These are phyloP conservation scores for Seriola rivoliana DNA, from an alignment of 2,113 vertebrate genomes.

Conservation along the genomic window DNA sequence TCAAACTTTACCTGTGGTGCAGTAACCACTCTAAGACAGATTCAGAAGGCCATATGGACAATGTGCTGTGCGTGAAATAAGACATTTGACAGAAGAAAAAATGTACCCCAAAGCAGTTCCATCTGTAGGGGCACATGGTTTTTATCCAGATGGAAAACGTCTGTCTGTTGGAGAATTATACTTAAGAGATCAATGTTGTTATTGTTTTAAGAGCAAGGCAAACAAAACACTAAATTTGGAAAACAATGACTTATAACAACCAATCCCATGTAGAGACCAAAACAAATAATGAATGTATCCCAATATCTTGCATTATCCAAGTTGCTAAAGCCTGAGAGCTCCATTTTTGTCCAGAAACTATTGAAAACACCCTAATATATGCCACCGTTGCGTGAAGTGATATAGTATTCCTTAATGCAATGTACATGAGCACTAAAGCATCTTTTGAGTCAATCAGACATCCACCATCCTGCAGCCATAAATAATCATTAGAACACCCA, in stretches of 20 bases:
- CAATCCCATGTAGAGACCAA: not conserved
- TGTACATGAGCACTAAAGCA: not conserved
- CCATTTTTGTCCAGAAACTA: not conserved
- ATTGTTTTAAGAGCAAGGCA: too few species aligned
- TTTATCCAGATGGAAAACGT: slow-evolving; percentile 26
- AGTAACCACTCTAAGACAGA: not conserved
- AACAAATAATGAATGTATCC: not conserved
- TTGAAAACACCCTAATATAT: not conserved
- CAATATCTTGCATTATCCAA: not conserved
- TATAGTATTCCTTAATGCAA: not conserved
- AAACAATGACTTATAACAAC: not conserved
- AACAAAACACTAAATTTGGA: not conserved
- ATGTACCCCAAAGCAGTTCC: slow-evolving; percentile 46
- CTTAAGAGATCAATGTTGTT: not conserved
- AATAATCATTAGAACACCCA: not conserved
- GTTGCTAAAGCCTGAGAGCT: not conserved
- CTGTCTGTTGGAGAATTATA: not conserved
- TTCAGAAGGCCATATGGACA: slow-evolving; percentile 11
- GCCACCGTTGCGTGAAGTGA: not conserved
- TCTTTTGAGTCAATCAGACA: not conserved
- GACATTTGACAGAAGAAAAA: slow-evolving; percentile 40
- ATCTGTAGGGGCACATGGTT: slow-evolving; percentile 37
- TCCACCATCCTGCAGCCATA: not conserved
- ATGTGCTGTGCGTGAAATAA: slow-evolving; percentile 33
- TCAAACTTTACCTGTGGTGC: not conserved